Evolutionary conservation across 2,797 vertebrate species (phyloP), one percentile per base, ranked within the genome.

Genomic region (Ambastaia sidthimunki): DNA sequence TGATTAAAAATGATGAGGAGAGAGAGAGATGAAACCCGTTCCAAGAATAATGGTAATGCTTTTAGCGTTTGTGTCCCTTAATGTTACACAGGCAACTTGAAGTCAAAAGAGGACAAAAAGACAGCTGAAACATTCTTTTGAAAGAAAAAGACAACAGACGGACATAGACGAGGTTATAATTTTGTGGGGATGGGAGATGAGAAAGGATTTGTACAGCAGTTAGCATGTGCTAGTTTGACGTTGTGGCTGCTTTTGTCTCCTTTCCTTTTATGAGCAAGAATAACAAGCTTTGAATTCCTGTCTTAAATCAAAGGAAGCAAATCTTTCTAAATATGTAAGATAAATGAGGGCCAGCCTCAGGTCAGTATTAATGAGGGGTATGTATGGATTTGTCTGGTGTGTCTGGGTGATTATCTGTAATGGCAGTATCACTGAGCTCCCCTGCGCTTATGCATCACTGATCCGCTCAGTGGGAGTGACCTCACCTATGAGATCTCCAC

Each of bases 1-100:
- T 89, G 89, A 93, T 92, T 89, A 90, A 92, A 93, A 91, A 87
- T 81, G 74, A 74, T 81, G 88, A 90, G 90, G 82, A 85, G 60
- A 86, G 88, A 83, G 80, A 79, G 79, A 84, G 87, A 84, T 83
- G 78, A 82, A 88, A 84, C 89, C 86, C 48, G 70, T 83, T 80
- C 84, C 81, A 54, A 75, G 75, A 74, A 69, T 71, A 81, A 84
- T 82, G 86, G 84, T 89, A 86, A 87, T 75, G 75, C 65, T 59
- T 75, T 83, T 86, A 84, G 84, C 66, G 50, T 66, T 50, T 50
- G 9, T 41, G 16, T 67, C 59, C 55, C 78, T 71, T 52, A 37
- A 63, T 68, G 37, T 37, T 88, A 81, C 57, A 78, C 67, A 34
- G 31, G 9, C 47, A 21, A 67, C 41, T 34, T 54, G 67, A 21